Conservation (phyloP, 2,888 invertebrate species). For the Autographa pulchrina region DNA sequence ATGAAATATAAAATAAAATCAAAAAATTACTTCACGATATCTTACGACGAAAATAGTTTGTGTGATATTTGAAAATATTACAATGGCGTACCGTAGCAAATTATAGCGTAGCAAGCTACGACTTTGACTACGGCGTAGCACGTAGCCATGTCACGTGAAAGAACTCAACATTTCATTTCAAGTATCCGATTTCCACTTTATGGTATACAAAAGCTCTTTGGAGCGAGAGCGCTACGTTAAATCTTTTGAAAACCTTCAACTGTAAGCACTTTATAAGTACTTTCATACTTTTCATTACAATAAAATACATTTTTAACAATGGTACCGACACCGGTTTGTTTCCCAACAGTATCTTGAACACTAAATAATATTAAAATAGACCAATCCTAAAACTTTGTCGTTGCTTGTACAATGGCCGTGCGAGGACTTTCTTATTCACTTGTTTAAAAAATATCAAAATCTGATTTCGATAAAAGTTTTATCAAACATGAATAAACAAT, state of each 20-base stretch:
- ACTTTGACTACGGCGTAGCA: constrained; percentile 59
- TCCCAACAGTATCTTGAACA: neutral
- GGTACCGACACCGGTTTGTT: neutral
- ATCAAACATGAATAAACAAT: too few species aligned
- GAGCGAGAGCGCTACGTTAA: constrained; percentile 45
- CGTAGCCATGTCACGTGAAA: constrained; percentile 52
- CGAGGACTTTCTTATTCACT: too few species aligned
- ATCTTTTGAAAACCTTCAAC: constrained; percentile 50
- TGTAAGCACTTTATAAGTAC: constrained; percentile 41
- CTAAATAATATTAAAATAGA: too few species aligned
- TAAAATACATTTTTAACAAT: constrained; percentile 18
- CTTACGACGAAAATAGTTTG: neutral
- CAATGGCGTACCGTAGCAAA: constrained; percentile 20
- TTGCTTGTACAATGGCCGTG: too few species aligned
- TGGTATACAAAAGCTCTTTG: constrained; percentile 47
- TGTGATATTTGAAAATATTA: neutral
- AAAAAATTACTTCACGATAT: too few species aligned
- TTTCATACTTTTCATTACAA: constrained; percentile 35
- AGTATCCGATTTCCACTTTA: constrained; percentile 60
- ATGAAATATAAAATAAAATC: too few species aligned
- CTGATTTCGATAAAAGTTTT: too few species aligned
- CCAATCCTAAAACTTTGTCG: too few species aligned
- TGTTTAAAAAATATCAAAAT: too few species aligned
- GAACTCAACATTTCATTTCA: constrained; percentile 51
- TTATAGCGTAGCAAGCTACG: constrained; percentile 44